A percentile compares a stretch with the other conserved stretches of the same genome.
Conservation (phyloP, 1,140 invertebrate genomes). For the Drosophila funebris region DNA sequence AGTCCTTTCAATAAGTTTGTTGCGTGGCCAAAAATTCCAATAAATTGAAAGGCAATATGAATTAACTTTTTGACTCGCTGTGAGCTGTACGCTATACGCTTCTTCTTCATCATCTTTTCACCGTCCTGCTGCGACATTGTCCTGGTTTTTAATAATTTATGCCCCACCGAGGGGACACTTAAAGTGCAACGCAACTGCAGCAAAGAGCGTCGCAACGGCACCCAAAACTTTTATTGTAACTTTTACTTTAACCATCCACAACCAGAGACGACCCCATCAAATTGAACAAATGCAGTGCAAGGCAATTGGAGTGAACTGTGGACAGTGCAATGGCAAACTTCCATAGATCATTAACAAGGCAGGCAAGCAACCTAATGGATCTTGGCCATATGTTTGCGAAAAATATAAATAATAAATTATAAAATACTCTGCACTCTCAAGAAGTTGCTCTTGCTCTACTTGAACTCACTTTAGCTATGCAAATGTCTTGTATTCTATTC, state of each 20-base stretch:
- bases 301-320: slow-evolving; percentile 28
- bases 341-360: not conserved
- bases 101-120: not conserved
- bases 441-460: slow-evolving; percentile 15
- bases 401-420: slow-evolving; percentile 6
- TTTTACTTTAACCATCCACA: slow-evolving; percentile 27
- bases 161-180: slow-evolving; percentile 63
- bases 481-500: not conserved
- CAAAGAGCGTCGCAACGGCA: slow-evolving; percentile 22
- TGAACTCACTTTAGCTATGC: slow-evolving; percentile 4
- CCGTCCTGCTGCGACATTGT: slow-evolving; percentile 51
- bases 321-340: slow-evolving; percentile 10
- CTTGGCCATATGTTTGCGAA: slow-evolving; percentile 39
- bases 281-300: slow-evolving; percentile 74
- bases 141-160: slow-evolving; percentile 75
- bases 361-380: slow-evolving; percentile 28
- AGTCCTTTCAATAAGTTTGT: slow-evolving; percentile 52
- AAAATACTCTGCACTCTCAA: not conserved
- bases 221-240: slow-evolving; percentile 38
- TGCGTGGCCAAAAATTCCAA: slow-evolving; percentile 60
- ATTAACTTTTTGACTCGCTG: slow-evolving; percentile 71
- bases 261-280: slow-evolving; percentile 39
- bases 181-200: slow-evolving; percentile 68
- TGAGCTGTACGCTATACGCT: not conserved
- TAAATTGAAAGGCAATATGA: slow-evolving; percentile 82